phyloP scores from a whole-genome alignment of 2,888 invertebrate genomes.

The Ctena decussata region DNA sequence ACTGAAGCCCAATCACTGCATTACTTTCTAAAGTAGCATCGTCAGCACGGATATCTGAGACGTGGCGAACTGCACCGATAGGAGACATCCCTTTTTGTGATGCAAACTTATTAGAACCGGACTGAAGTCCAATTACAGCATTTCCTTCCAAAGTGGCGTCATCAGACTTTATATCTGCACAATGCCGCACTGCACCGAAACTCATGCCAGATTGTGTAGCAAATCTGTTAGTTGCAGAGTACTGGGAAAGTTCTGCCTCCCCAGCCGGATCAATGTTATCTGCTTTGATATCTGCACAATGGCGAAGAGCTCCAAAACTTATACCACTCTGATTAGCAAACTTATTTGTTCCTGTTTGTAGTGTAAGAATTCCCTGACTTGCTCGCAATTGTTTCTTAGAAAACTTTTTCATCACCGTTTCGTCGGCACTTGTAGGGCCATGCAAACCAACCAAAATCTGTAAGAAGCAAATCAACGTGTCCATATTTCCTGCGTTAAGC shows the following conservation, averaged over 20 bases:
- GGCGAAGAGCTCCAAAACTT: slow-evolving; percentile 80
- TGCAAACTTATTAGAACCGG: slow-evolving; percentile 85
- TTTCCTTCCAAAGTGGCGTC: slow-evolving; percentile 73
- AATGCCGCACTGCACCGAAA: slow-evolving; percentile 78
- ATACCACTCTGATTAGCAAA: slow-evolving; percentile 83
- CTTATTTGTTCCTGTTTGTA: slow-evolving; percentile 80
- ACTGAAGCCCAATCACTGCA: slow-evolving; percentile 81
- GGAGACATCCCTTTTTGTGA: slow-evolving; percentile 84
- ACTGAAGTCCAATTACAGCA: slow-evolving; percentile 83
- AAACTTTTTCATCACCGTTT: slow-evolving; percentile 73
- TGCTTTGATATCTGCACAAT: slow-evolving; percentile 84
- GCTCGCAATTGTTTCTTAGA: slow-evolving; percentile 83
- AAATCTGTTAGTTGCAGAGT: slow-evolving; percentile 84
- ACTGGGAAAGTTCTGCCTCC: slow-evolving; percentile 79
- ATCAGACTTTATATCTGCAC: slow-evolving; percentile 75
- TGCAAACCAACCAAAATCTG: slow-evolving; percentile 11
- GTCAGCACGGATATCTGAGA: slow-evolving; percentile 84
- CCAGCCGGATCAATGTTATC: slow-evolving; percentile 81
- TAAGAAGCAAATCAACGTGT: slow-evolving; percentile 12
- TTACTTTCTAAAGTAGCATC: slow-evolving; percentile 78
- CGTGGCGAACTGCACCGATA: slow-evolving; percentile 80
- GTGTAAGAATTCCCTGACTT: slow-evolving; percentile 79
- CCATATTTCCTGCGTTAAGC: neutral
- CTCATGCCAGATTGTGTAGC: slow-evolving; percentile 85
- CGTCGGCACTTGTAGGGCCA: slow-evolving; percentile 32